Evolutionary conservation across 2,113 vertebrate species (phyloP).

Genomic region (Hoplias malabaricus): DNA sequence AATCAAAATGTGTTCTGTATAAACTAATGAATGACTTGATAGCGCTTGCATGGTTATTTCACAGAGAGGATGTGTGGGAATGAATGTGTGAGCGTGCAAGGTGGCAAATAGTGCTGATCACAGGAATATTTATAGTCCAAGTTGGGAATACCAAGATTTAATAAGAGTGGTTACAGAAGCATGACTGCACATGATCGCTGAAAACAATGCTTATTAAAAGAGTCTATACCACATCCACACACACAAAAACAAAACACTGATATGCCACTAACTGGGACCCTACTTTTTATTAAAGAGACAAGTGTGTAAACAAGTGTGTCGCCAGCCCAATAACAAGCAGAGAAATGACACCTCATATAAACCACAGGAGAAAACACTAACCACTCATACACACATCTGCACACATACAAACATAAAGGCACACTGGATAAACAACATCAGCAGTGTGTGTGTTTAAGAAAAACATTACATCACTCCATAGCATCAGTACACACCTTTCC

Average conservation of each 20-base stretch:
- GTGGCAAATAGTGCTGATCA: neutral
- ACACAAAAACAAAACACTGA: neutral
- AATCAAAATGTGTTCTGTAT: neutral
- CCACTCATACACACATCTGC: neutral
- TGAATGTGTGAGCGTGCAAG: neutral
- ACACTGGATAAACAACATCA: neutral
- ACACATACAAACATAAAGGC: neutral
- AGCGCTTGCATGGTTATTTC: neutral
- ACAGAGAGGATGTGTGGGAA: neutral
- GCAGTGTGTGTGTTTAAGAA: too few species aligned
- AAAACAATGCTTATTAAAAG: neutral
- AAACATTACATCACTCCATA: neutral
- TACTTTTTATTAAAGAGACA: neutral
- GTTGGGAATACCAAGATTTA: neutral
- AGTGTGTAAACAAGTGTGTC: neutral
- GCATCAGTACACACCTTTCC: neutral
- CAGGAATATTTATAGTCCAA: slow-evolving; percentile 11
- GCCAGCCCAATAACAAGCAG: neutral
- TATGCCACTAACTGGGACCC: neutral
- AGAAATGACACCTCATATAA: neutral
- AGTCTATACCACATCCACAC: neutral
- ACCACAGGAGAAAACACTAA: neutral
- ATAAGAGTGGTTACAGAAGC: neutral
- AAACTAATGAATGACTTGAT: neutral
- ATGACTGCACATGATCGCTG: slow-evolving; percentile 1